These are phyloP conservation scores for Lagenorhynchus albirostris DNA, from an alignment of 2,113 vertebrate genomes.

Conservation along the genomic window DNA sequence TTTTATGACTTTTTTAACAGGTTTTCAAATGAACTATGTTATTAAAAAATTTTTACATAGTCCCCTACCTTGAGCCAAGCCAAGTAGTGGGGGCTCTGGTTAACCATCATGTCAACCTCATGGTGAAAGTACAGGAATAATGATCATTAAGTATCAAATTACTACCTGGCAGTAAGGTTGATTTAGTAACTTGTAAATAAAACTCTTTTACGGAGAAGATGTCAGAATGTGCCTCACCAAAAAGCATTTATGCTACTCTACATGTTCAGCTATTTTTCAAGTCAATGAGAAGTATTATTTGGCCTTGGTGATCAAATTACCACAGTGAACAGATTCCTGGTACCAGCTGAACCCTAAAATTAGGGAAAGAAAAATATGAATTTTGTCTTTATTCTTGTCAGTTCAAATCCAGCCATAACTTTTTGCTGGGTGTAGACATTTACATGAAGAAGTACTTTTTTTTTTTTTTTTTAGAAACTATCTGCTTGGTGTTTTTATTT, in stretches of 20 bases:
- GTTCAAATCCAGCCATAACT: neutral
- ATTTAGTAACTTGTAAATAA: conserved; percentile 31
- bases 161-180: neutral
- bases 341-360: neutral
- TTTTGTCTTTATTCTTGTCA: neutral
- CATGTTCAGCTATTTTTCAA: neutral
- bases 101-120: neutral
- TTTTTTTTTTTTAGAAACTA: too few species aligned
- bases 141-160: neutral
- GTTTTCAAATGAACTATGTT: neutral
- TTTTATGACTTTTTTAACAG: neutral
- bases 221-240: neutral
- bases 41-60: neutral
- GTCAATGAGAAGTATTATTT: neutral
- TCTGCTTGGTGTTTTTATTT: too few species aligned
- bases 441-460: conserved; percentile 34
- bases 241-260: neutral
- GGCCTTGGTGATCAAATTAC: conserved; percentile 17
- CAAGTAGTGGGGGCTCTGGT: neutral
- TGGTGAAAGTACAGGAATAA: neutral
- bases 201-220: neutral
- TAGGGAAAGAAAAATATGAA: neutral
- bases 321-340: neutral
- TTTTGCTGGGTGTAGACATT: neutral
- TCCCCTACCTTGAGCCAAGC: neutral